phyloP scores from a whole-genome alignment of 1,140 invertebrate species.

The Zaprionus tsacasi region DNA sequence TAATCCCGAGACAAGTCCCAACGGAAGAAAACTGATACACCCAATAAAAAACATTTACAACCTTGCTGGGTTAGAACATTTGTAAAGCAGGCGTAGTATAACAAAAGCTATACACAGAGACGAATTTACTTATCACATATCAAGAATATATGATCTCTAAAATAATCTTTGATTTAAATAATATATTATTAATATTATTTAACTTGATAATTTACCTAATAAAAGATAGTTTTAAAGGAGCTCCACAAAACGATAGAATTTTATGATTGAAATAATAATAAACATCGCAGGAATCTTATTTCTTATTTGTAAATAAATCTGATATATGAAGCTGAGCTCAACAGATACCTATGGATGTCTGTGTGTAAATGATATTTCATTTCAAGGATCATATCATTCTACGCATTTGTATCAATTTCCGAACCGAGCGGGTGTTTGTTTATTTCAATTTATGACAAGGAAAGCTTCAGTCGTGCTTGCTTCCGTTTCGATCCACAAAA shows the following conservation, averaged over 20 bases:
- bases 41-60: neutral
- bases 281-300: neutral
- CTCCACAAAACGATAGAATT: too few relatives aligned
- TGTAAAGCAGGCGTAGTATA: neutral
- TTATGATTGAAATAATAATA: too few relatives aligned
- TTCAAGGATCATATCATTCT: neutral
- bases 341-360: neutral
- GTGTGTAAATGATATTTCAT: neutral
- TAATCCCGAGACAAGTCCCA: constrained; percentile 5
- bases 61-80: neutral
- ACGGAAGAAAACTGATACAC: constrained; percentile 1
- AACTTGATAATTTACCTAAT: too few relatives aligned
- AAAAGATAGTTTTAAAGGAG: too few relatives aligned
- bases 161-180: too few relatives aligned
- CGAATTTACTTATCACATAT: too few relatives aligned
- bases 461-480: neutral
- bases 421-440: neutral
- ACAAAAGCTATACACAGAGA: too few relatives aligned
- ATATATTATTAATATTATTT: too few relatives aligned
- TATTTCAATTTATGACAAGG: neutral
- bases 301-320: neutral
- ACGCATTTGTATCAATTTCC: neutral
- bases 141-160: too few relatives aligned
- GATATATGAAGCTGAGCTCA: neutral
- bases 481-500: neutral